Evolutionary conservation across 2,113 vertebrate species (phyloP).

Genomic region (Nanorana parkeri): DNA sequence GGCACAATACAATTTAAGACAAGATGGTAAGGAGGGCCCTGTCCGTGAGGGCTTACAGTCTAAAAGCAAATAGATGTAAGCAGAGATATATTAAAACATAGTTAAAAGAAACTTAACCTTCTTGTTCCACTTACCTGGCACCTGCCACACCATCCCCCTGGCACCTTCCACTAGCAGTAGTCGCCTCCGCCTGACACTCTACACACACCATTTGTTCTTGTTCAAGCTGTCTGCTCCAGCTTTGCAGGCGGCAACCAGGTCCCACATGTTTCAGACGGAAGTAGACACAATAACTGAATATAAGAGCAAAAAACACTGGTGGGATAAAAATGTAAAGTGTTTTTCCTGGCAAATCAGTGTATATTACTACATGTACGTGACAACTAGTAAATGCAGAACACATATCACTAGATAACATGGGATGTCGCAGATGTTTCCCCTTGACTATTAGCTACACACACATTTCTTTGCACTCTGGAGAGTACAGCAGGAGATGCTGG

Average conservation of each 20-base stretch:
- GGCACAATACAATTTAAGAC: too few relatives aligned
- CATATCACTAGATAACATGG: neutral
- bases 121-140: slow-evolving; percentile 69
- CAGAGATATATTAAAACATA: too few relatives aligned
- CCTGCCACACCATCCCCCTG: slow-evolving; percentile 73
- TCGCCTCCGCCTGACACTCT: slow-evolving; percentile 73
- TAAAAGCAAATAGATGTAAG: too few relatives aligned
- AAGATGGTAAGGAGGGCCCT: too few relatives aligned
- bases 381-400: neutral
- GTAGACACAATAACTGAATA: slow-evolving; percentile 78
- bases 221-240: slow-evolving; percentile 76
- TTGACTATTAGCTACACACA: neutral
- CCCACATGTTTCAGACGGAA: slow-evolving; percentile 78
- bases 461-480: neutral
- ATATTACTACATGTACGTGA: neutral
- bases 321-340: neutral
- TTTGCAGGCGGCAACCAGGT: slow-evolving; percentile 67
- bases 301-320: neutral
- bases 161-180: slow-evolving; percentile 70
- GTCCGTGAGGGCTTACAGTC: too few relatives aligned
- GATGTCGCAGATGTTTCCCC: slow-evolving; percentile 2
- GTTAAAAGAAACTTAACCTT: accelerated
- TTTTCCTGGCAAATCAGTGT: neutral
- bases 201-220: slow-evolving; percentile 74
- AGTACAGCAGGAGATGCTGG: slow-evolving; percentile 31